A percentile compares a stretch with the other conserved stretches of the same genome.
Conservation (phyloP, 2,113 vertebrate species). For the Chelonoidis abingdonii region DNA sequence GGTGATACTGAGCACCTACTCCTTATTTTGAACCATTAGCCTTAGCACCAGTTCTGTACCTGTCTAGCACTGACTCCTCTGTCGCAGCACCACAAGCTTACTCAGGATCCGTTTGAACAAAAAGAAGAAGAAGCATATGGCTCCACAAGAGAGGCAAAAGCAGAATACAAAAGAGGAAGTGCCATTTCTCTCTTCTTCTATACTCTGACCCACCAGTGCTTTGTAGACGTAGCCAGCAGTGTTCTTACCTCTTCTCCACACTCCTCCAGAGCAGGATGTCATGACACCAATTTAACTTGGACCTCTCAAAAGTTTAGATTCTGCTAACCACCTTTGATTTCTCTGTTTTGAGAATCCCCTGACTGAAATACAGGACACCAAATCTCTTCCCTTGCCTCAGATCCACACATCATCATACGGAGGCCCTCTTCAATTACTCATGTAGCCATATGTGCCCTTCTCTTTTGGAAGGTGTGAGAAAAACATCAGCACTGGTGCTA, state of each 20-base stretch:
- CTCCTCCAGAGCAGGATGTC: not conserved
- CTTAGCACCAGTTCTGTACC: too few species aligned
- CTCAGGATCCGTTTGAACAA: not conserved
- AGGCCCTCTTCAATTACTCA: not conserved
- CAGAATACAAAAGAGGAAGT: not conserved
- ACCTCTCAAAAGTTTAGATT: not conserved
- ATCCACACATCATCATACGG: not conserved
- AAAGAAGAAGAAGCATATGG: not conserved
- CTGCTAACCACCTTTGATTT: not conserved
- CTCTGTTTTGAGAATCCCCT: not conserved
- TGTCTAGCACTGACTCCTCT: not conserved
- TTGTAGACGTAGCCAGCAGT: not conserved
- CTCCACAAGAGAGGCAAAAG: not conserved
- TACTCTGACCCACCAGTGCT: not conserved
- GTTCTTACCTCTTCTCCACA: not conserved
- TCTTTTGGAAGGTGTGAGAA: not conserved
- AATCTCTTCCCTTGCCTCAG: not conserved
- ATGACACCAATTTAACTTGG: not conserved
- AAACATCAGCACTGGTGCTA: not conserved
- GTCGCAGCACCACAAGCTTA: not conserved
- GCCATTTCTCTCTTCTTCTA: not conserved
- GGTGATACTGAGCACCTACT: not conserved
- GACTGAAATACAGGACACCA: not conserved
- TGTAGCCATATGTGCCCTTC: not conserved
- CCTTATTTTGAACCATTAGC: too few species aligned